phyloP scores from a whole-genome alignment of 2,888 invertebrate species.

The Yponomeuta malinellus region DNA sequence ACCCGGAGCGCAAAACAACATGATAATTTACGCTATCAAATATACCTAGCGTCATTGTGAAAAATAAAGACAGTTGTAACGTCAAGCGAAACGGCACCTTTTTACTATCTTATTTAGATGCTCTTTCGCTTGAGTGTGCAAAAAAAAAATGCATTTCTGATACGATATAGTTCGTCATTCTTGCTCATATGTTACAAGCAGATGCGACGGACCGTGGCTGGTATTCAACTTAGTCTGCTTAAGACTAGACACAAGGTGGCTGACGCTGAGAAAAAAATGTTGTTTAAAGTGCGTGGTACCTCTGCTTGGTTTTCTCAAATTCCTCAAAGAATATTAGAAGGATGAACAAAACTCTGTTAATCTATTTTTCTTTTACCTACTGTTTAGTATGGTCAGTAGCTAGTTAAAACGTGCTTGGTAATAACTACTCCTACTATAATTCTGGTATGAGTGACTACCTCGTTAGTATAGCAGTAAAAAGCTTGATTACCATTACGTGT shows the following conservation, averaged over 20 bases:
- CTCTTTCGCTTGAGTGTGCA: neutral
- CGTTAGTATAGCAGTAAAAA: too few species aligned
- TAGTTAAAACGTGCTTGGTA: too few species aligned
- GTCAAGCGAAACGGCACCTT: neutral
- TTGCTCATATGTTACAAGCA: conserved; percentile 69
- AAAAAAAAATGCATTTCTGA: conserved; percentile 1
- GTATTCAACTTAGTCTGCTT: conserved; percentile 19
- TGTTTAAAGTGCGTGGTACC: too few species aligned
- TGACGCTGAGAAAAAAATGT: neutral
- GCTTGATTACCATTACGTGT: too few species aligned
- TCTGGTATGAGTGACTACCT: too few species aligned
- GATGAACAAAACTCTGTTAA: too few species aligned
- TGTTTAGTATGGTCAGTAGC: too few species aligned
- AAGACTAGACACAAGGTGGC: neutral
- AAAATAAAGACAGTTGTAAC: neutral
- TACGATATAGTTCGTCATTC: neutral
- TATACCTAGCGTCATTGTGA: neutral
- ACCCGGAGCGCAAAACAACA: neutral
- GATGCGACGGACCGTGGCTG: conserved; percentile 32
- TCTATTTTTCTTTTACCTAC: too few species aligned
- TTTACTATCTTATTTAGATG: neutral
- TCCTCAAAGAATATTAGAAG: too few species aligned
- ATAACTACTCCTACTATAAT: too few species aligned
- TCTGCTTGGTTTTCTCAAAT: too few species aligned
- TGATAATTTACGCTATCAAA: neutral